Conservation (phyloP, 2,113 vertebrate species). For the Coptodon rendalli region DNA sequence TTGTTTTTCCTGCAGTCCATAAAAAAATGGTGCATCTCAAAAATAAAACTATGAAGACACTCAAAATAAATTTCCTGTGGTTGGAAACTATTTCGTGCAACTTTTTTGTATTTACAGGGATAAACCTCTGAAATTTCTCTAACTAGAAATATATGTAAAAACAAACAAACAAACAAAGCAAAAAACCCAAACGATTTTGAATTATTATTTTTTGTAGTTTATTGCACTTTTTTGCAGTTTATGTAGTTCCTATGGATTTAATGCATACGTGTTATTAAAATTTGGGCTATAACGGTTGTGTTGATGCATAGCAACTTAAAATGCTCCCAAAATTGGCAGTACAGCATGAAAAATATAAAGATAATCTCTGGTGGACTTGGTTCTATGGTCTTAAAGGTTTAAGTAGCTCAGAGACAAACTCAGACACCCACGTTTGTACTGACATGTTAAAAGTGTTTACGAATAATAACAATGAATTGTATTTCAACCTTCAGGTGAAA, state of each 20-base stretch:
- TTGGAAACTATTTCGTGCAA: background rate
- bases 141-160: background rate
- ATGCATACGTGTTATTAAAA: background rate
- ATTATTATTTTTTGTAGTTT: background rate
- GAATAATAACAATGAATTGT: rapidly evolving
- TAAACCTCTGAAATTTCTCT: rapidly evolving
- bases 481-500: background rate
- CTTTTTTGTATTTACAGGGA: background rate
- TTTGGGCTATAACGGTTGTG: background rate
- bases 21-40: background rate
- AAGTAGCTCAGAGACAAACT: background rate
- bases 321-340: background rate
- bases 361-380: rapidly evolving
- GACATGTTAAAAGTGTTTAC: background rate
- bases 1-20: background rate
- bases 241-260: background rate
- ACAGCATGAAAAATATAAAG: background rate
- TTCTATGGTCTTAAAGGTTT: background rate
- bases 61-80: background rate
- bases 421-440: rapidly evolving
- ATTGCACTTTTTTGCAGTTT: background rate
- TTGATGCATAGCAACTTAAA: background rate
- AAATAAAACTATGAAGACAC: background rate
- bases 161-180: no score
- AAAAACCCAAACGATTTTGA: no score